A percentile compares a stretch with the other conserved stretches of the same genome.
phyloP scores from a whole-genome alignment of 2,797 vertebrate genomes.

The Rhinatrema bivittatum region DNA sequence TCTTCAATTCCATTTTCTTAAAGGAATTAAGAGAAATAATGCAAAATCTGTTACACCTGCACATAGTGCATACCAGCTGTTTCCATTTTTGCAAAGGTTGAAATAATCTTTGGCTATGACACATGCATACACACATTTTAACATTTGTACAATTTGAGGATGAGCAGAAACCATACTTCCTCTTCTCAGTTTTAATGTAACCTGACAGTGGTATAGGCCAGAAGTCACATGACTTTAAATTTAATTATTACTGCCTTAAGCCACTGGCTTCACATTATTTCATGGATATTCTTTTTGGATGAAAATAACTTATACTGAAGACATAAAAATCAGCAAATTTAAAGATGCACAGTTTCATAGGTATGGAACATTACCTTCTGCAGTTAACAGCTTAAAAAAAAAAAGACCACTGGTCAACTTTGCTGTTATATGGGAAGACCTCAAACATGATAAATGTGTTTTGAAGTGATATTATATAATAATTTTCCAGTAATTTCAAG shows the following conservation, averaged over 20 bases:
- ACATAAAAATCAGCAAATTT: conserved; percentile 12
- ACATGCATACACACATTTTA: conserved; percentile 32
- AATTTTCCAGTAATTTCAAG: too few relatives aligned
- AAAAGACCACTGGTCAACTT: conserved; percentile 35
- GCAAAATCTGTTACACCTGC: background rate
- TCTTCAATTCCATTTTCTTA: too few relatives aligned
- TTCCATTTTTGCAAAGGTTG: conserved; percentile 47
- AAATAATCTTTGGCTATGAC: conserved; percentile 33
- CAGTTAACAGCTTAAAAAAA: conserved; percentile 3
- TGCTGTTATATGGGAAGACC: conserved; percentile 7
- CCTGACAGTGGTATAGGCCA: conserved; percentile 57
- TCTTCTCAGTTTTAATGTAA: conserved; percentile 43
- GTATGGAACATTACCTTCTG: conserved; percentile 6
- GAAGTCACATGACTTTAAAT: conserved; percentile 51
- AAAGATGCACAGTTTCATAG: too few relatives aligned
- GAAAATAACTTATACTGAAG: conserved; percentile 5
- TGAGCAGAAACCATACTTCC: conserved; percentile 36
- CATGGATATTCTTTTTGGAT: conserved; percentile 29
- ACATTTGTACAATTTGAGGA: conserved; percentile 48
- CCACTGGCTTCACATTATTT: conserved; percentile 45
- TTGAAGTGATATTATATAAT: background rate
- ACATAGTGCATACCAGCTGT: conserved; percentile 31
- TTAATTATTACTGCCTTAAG: conserved; percentile 42
- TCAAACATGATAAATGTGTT: background rate
- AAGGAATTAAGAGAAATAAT: too few relatives aligned